Evolutionary conservation across 2,888 invertebrate species (phyloP), one percentile per base, ranked within the genome.

Genomic region (Macroteleia sp.): DNA sequence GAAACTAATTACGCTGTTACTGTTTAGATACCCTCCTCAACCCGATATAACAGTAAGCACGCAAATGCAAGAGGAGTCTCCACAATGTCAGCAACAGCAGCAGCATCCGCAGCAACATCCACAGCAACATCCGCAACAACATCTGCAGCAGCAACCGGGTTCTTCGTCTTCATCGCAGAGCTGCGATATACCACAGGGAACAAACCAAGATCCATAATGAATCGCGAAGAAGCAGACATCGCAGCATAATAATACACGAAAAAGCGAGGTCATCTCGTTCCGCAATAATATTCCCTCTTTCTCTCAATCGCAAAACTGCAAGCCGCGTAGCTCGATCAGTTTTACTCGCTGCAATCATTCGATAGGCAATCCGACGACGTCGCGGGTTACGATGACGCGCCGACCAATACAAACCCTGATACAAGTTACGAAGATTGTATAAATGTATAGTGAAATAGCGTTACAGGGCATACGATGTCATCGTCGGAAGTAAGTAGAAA

Each of bases 131-230:
- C 73, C 80, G 8, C 70, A 70, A 17, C 69, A 66, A 32, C 79
- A 73, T 3, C 70, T 67, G 10, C 74, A 70, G 25, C n/a, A n/a
- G n/a, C 82, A 54, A 44, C 80, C 85, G 34, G 84, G 82, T 30
- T 84, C 86, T 30, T 83, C 86, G 17, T 30, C 84, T 84, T 75
- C 89, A 83, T 81, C 87, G 16, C 88, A 86, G 66, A 90, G 84
- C 81, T 86, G 85, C 81, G 88, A 89, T 66, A 84, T 87, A 30
- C 83, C 87, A 62, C 86, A 89, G 80, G 88, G 85, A 77, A 87
- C 83, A 54, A 89, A 83, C 78, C 90, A 89, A 87, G 89, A 90
- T 88, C 88, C 88, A 90, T 90, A 90, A 89, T 91, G 89, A 88
- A 88, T 77, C 81, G 80, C 85, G 77, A 83, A 80, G 44, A 44